These are phyloP conservation scores for Eupelmus urozonus DNA, from an alignment of 2,888 invertebrate genomes.

Conservation along the genomic window DNA sequence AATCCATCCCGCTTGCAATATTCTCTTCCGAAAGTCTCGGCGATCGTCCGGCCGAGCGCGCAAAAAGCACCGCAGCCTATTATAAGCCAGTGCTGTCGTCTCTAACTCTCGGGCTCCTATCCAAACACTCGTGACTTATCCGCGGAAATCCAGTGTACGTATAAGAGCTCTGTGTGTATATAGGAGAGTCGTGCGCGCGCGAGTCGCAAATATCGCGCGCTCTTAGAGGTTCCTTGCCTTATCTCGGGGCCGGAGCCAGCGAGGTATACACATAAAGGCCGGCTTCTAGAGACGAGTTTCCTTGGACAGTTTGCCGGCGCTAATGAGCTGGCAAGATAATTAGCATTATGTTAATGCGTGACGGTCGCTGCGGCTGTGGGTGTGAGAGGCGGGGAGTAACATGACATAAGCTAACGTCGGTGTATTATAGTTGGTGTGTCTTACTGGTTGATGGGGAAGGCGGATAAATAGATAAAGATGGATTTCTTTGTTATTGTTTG, in stretches of 20 bases:
- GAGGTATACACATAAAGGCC: conserved; percentile 36
- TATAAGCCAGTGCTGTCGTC: background rate
- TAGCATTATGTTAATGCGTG: conserved; percentile 77
- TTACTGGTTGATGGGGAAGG: background rate
- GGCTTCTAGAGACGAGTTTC: conserved; percentile 71
- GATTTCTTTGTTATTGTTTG: no score
- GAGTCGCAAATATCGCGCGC: conserved; percentile 34
- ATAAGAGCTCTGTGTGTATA: background rate
- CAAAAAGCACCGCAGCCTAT: background rate
- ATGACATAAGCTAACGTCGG: conserved; percentile 70
- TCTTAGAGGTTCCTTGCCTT: conserved; percentile 67
- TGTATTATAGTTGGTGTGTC: conserved; percentile 32
- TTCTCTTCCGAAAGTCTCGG: background rate
- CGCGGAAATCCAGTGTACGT: conserved; percentile 27
- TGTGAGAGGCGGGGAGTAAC: conserved; percentile 62
- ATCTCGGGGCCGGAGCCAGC: conserved; percentile 64
- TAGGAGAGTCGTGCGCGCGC: conserved; percentile 20
- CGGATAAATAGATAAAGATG: no score
- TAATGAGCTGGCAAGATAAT: conserved; percentile 77
- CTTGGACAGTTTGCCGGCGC: conserved; percentile 76
- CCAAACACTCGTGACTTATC: conserved; percentile 21
- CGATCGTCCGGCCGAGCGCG: background rate
- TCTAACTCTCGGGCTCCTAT: background rate
- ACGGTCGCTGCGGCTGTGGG: conserved; percentile 66
- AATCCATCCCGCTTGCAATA: background rate